Base-by-base conservation (phyloP, 2,797 vertebrate genomes). In the Cygnus olor region DNA sequence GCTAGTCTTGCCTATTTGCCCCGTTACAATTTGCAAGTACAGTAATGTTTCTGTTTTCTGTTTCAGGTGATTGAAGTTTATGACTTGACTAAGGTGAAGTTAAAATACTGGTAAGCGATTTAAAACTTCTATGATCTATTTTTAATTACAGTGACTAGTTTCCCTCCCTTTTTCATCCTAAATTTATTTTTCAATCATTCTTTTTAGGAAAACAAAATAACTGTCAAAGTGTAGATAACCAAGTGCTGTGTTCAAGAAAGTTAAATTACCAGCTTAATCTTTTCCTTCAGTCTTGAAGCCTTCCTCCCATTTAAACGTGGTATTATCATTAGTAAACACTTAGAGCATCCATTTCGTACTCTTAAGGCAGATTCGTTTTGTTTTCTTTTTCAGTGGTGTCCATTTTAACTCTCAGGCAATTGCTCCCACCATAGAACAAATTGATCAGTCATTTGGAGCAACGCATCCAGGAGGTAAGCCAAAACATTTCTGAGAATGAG, bases 321-420 rank as follows among this genome's bases (percentile, higher is more conserved):
- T 53, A 14, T 73, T 86, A 44, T 30, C 24, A 6, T 64, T 80
- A 60, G 13, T 79, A 64, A 87, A 58, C 0, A 0, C 16, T 15
- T 63, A 18, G 74, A 38, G 22, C 17, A 60, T 80, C 34, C 0
- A 0, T 89, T 95, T 17, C 18, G 0, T 86, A 45, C 70, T 54
- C 17, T 53, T 44, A 70, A 88, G 42, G 7, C 42, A 77, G 42
- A 61, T 36, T 30, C 0, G 34, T 80, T 83, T 38, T 61, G 38
- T 84, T 96, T 96, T 98, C 56, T 98, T 90, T 98, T 98, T 95
- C 98, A 99, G 99, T 98, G 99, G 99, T 96, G 99, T 99, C 90
- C 99, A 99, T 98, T 99, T 99, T 98, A 99, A 99, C 98, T 99
- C 99, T 98, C 99, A 99, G 98, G 98, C 99, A 96, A 99, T 99